phyloP scores from a whole-genome alignment of 2,797 vertebrate species.

The Lophotriccus pileatus region DNA sequence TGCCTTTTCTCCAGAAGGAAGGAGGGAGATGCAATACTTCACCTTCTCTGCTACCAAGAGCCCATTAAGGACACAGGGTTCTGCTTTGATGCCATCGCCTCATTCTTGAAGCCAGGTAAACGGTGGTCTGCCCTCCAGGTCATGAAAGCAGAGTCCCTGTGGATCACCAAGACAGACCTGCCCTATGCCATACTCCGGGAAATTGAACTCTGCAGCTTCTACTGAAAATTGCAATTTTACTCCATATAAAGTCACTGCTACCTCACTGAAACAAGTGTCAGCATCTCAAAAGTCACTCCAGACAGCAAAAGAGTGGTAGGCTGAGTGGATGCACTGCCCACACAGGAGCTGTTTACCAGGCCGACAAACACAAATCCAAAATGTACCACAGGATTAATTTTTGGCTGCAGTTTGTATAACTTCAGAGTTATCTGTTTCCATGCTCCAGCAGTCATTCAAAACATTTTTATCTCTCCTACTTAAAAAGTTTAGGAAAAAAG shows the following conservation, averaged over 20 bases:
- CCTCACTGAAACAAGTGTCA: background rate
- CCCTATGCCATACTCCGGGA: background rate
- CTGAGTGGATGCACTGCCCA: background rate
- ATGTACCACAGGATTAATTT: background rate
- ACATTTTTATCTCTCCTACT: background rate
- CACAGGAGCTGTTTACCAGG: background rate
- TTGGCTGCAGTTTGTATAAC: background rate
- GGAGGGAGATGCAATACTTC: background rate
- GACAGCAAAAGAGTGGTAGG: background rate
- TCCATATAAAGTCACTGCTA: background rate
- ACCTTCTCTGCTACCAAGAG: background rate
- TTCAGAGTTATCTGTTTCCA: background rate
- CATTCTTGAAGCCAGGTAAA: background rate
- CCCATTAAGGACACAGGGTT: background rate
- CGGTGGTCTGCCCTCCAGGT: background rate
- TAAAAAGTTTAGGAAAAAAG: background rate
- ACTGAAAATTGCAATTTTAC: background rate
- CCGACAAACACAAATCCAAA: background rate
- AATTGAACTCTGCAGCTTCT: background rate
- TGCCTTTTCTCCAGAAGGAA: slow-evolving; percentile 14
- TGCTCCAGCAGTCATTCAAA: background rate
- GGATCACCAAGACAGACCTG: background rate
- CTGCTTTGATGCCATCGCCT: background rate
- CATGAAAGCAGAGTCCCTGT: background rate
- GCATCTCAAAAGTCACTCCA: background rate